A percentile compares a stretch with the other conserved stretches of the same genome.
Conservation (phyloP, 2,888 invertebrate species). For the Oeneis ivallda region DNA sequence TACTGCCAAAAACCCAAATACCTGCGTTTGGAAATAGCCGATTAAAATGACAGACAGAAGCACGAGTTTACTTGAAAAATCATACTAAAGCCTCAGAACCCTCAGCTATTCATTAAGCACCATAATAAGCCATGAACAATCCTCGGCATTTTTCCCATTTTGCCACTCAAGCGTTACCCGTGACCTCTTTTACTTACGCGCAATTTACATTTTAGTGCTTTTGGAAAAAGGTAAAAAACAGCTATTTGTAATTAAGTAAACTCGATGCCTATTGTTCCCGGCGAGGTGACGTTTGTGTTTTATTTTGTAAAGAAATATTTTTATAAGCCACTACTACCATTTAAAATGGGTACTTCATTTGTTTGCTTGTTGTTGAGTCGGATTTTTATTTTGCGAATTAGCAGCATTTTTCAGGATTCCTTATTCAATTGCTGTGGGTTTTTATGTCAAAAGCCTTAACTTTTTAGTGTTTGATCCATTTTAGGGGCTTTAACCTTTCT, state of each 20-base stretch:
- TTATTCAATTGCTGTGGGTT: no score
- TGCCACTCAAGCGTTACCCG: slow-evolving; percentile 54
- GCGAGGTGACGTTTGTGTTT: slow-evolving; percentile 27
- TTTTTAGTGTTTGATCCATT: no score
- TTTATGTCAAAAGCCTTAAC: no score
- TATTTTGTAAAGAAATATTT: slow-evolving; percentile 23
- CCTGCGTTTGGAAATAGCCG: no score
- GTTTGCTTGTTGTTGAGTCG: no score
- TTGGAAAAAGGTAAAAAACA: slow-evolving; percentile 66
- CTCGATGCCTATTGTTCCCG: slow-evolving; percentile 43
- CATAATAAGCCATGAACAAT: slow-evolving; percentile 78
- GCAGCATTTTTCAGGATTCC: no score
- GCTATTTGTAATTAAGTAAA: slow-evolving; percentile 71
- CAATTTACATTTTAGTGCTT: slow-evolving; percentile 67
- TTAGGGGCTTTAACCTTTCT: no score
- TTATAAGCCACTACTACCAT: slow-evolving; percentile 1
- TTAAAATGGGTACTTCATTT: no score
- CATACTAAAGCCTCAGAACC: background rate
- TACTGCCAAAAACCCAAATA: no score
- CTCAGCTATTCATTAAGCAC: slow-evolving; percentile 51
- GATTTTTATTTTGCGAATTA: no score
- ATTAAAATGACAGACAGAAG: no score
- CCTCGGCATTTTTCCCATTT: slow-evolving; percentile 60
- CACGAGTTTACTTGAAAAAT: no score
- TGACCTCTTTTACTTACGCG: slow-evolving; percentile 65